phyloP scores from a whole-genome alignment of 2,113 vertebrate genomes.

The Leucosticte australis region DNA sequence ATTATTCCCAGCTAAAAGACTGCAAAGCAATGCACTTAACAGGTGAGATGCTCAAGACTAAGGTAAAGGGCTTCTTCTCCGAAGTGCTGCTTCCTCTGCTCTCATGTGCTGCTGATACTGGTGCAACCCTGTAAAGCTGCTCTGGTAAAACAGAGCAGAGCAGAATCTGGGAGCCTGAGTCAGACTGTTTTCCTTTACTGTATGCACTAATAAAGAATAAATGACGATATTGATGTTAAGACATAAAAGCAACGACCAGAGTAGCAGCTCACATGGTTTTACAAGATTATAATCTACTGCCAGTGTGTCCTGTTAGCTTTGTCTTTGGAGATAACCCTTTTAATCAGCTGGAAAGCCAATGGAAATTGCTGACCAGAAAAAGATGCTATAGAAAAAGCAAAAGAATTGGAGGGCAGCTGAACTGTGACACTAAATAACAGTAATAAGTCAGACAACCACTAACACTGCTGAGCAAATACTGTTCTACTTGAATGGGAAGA shows the following conservation, averaged over 20 bases:
- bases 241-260: not conserved
- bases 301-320: not conserved
- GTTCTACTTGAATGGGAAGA: not conserved
- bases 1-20: not conserved
- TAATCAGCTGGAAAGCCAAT: not conserved
- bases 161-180: not conserved
- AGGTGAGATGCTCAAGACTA: not conserved
- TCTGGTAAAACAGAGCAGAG: not conserved
- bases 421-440: not conserved
- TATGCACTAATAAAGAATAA: not conserved
- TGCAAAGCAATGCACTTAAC: not conserved
- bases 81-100: not conserved
- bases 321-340: not conserved
- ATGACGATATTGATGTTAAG: not conserved
- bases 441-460: not conserved
- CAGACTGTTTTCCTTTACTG: not conserved
- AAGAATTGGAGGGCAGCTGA: not conserved
- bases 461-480: not conserved
- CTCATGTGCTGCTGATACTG: not conserved
- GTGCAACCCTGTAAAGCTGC: not conserved
- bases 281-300: not conserved
- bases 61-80: not conserved
- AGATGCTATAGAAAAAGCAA: not conserved
- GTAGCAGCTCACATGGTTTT: not conserved
- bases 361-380: conserved; percentile 1